Percentiles rank a stretch among this genome's conserved stretches.
Evolutionary conservation across 2,797 vertebrate genomes (phyloP).

Genomic region (Centropyge bicolor): DNA sequence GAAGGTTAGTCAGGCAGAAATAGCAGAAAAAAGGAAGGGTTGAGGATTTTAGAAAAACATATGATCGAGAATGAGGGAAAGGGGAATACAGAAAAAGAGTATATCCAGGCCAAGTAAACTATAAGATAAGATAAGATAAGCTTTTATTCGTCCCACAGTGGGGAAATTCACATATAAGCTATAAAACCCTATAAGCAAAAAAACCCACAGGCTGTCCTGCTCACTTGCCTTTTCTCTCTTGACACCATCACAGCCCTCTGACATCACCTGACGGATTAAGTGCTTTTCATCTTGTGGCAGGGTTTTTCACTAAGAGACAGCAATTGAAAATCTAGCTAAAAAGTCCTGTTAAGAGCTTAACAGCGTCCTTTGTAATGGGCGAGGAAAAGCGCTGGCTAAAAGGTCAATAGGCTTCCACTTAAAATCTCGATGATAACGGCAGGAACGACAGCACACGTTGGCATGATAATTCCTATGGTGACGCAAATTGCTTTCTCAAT

Average conservation of each 20-base stretch:
- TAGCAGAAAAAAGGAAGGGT: constrained; percentile 8
- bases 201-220: constrained; percentile 49
- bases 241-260: constrained; percentile 67
- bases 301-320: constrained; percentile 63
- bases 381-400: constrained; percentile 61
- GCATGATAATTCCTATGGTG: constrained; percentile 62
- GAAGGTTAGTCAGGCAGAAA: constrained; percentile 41
- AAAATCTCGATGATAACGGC: constrained; percentile 68
- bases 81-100: constrained; percentile 3
- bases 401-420: constrained; percentile 74
- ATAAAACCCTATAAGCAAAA: no score
- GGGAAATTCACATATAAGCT: no score
- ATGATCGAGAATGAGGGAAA: constrained; percentile 3
- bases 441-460: constrained; percentile 39
- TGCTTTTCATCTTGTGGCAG: constrained; percentile 77
- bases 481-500: constrained; percentile 36
- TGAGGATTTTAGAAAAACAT: constrained; percentile 24
- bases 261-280: constrained; percentile 83
- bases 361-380: constrained; percentile 67
- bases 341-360: constrained; percentile 79
- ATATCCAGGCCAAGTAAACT: constrained; percentile 23
- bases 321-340: constrained; percentile 74
- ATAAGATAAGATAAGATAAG: no score
- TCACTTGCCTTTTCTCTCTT: constrained; percentile 54
- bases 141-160: no score